Percentiles rank a stretch among this genome's conserved stretches.
Conservation (phyloP, 2,113 vertebrate genomes). For the Clarias gariepinus region DNA sequence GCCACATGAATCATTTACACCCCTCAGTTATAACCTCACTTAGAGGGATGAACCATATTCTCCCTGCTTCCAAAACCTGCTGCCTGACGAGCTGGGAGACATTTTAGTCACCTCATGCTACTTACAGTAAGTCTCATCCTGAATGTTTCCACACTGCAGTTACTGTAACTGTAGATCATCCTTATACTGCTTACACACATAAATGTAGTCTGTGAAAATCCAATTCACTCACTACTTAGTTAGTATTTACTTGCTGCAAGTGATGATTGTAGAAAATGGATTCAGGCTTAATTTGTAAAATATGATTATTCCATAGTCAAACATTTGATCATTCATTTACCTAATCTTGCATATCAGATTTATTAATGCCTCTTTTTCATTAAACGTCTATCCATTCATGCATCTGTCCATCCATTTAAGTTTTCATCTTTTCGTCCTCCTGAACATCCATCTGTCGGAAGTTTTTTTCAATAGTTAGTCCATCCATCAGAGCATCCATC, state of each 20-base stretch:
- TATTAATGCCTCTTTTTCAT: neutral
- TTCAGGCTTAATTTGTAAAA: neutral
- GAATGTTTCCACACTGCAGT: neutral
- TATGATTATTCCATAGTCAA: neutral
- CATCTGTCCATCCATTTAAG: neutral
- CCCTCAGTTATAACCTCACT: neutral
- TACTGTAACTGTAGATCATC: neutral
- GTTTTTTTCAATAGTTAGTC: neutral
- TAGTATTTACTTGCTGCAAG: neutral
- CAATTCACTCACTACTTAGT: neutral
- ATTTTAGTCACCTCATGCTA: neutral
- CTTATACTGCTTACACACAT: neutral
- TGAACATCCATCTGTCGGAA: neutral
- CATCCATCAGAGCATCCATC: neutral
- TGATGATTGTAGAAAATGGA: neutral
- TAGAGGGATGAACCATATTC: neutral
- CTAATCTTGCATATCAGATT: neutral
- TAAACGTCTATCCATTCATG: neutral
- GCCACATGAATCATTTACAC: neutral
- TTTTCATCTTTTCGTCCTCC: neutral
- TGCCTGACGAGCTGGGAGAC: neutral
- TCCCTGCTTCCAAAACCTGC: neutral
- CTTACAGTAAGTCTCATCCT: neutral
- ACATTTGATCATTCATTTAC: neutral
- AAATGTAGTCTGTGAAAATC: neutral